Evolutionary conservation across 1,140 invertebrate genomes (phyloP), one percentile per base, ranked within the genome.

Genomic region (Mercenaria mercenaria): DNA sequence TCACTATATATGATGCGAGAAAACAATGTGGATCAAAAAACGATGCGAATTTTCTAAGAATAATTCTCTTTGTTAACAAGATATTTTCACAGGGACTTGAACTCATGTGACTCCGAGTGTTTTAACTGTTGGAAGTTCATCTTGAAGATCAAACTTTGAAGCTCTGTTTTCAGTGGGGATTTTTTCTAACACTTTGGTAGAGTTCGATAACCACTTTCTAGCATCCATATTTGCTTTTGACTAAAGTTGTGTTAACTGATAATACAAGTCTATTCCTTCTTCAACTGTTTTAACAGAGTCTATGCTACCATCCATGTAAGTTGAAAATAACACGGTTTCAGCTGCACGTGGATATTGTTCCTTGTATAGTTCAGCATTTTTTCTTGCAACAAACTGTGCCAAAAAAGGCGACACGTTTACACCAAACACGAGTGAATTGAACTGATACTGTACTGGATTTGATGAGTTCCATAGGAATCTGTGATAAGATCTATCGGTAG

Each of bases 391-490:
- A 47, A 50, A 81, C 64, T 89, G 91, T 13, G 82, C 88, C 8
- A 72, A 34, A 86, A 90, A 91, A n/a, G 91, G 91, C 18, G 77
- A 90, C 34, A 64, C 32, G 47, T 84, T 90, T 6, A 85, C 39
- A 0, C 88, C 88, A 82, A 91, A 91, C 23, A 90, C 87, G 0
- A 90, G 1, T 23, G 74, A 29, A 79, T 86, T 61, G 86, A 20
- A 79, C 76, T 86, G 10, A 64, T 61, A 59, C 64, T 43, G 39
- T 39, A 52, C 39, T 20, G 39, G n/a, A 0, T 64, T 10, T 26
- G 26, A 39, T 4, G 74, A 39, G 37, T 41, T 59, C 88, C 82
- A 88, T 10, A 87, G 56, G 72, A 87, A 91, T 77, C 84, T 59
- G 61, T 82, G 52, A 64, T 81, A 90, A 1, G 61, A 43, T 23